Evolutionary conservation across 1,140 invertebrate species (phyloP).

Genomic region (Drosophila nannoptera): DNA sequence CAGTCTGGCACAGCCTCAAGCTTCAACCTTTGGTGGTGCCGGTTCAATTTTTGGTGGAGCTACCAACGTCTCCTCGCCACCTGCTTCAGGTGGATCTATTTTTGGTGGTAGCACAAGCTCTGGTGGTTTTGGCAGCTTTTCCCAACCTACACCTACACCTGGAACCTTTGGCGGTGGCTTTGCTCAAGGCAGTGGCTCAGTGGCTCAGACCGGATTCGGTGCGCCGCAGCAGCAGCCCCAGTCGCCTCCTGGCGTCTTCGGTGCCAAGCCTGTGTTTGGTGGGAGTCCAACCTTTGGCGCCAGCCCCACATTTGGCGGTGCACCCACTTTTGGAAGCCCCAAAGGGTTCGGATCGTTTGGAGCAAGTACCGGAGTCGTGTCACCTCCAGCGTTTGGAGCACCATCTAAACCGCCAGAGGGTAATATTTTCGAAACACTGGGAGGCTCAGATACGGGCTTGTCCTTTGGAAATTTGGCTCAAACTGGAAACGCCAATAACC

Average conservation of each 20-base stretch:
- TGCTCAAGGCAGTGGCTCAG: slow-evolving; percentile 50
- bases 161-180: slow-evolving; percentile 65
- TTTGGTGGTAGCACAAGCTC: slow-evolving; percentile 65
- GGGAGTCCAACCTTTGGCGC: slow-evolving; percentile 79
- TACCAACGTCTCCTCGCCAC: slow-evolving; percentile 26
- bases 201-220: slow-evolving; percentile 79
- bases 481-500: slow-evolving; percentile 68
- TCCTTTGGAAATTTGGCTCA: slow-evolving; percentile 82
- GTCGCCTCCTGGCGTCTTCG: slow-evolving; percentile 48
- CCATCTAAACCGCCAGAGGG: slow-evolving; percentile 72
- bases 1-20: slow-evolving; percentile 34
- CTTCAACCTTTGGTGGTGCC: slow-evolving; percentile 35
- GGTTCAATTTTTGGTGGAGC: slow-evolving; percentile 43
- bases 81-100: slow-evolving; percentile 60
- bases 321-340: slow-evolving; percentile 80
- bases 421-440: slow-evolving; percentile 81
- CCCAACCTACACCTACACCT: slow-evolving; percentile 46
- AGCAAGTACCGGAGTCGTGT: slow-evolving; percentile 25
- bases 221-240: slow-evolving; percentile 62
- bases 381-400: slow-evolving; percentile 62
- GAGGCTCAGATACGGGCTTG: slow-evolving; percentile 80
- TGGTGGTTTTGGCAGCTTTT: slow-evolving; percentile 73
- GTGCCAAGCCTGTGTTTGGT: slow-evolving; percentile 70
- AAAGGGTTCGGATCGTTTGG: slow-evolving; percentile 80
- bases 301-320: slow-evolving; percentile 80